Conservation (phyloP, 1,140 invertebrate genomes). For the Brachionus koreanus region DNA sequence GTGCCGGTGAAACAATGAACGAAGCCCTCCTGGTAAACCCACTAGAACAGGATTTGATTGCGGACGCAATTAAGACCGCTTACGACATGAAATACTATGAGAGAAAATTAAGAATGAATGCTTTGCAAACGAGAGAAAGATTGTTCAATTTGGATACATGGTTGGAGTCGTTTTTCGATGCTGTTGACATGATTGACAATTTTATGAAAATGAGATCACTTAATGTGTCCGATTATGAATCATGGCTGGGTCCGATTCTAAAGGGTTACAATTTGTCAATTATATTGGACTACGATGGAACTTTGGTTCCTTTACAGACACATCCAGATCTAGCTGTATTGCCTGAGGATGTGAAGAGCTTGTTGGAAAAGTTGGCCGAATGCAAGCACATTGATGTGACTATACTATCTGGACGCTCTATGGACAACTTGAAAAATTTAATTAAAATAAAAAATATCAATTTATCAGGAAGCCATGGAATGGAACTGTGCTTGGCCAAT, state of each 20-base stretch:
- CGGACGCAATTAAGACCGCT: conserved; percentile 78
- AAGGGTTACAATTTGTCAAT: conserved; percentile 80
- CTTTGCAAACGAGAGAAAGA: conserved; percentile 70
- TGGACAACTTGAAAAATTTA: conserved; percentile 26
- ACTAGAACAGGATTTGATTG: conserved; percentile 79
- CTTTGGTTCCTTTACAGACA: conserved; percentile 77
- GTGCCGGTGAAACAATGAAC: conserved; percentile 65
- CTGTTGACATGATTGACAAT: conserved; percentile 48
- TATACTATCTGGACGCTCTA: conserved; percentile 3
- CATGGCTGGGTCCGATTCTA: conserved; percentile 48
- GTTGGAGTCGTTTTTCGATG: conserved; percentile 75
- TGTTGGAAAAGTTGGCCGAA: conserved; percentile 20
- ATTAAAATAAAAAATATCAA: conserved; percentile 1
- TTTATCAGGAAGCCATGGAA: conserved; percentile 57
- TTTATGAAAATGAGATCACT: conserved; percentile 18
- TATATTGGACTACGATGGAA: conserved; percentile 82
- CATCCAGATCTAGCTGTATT: conserved; percentile 80
- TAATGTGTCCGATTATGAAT: not conserved
- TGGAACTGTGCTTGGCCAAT: not conserved
- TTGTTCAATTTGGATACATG: conserved; percentile 77
- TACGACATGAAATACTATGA: conserved; percentile 85
- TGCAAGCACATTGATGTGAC: not conserved
- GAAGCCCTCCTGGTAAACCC: conserved; percentile 82
- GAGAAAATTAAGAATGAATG: conserved; percentile 74
- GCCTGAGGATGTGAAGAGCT: conserved; percentile 68